phyloP scores from a whole-genome alignment of 2,888 invertebrate genomes.

The Rhopalosiphum nymphaeae region DNA sequence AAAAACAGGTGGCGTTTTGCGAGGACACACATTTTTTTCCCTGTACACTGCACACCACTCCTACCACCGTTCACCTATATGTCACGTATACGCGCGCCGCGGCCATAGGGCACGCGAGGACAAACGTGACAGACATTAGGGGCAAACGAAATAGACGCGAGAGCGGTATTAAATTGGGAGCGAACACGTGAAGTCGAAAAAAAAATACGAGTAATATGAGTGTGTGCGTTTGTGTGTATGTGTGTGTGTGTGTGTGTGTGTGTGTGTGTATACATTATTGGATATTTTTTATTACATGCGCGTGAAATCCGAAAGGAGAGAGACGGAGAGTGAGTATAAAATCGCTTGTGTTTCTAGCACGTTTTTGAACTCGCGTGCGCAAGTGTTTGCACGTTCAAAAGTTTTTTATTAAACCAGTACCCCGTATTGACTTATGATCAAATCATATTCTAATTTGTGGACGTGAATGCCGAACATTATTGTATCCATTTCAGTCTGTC shows the following conservation, averaged over 20 bases:
- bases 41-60: neutral
- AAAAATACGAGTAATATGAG: neutral
- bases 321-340: slow-evolving; percentile 18
- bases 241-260: neutral
- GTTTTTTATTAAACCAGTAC: slow-evolving; percentile 48
- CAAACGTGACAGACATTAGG: slow-evolving; percentile 64
- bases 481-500: neutral
- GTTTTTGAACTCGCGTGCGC: slow-evolving; percentile 49
- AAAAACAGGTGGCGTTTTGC: slow-evolving; percentile 58
- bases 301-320: slow-evolving; percentile 22
- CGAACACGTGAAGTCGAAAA: slow-evolving; percentile 55
- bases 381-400: slow-evolving; percentile 24
- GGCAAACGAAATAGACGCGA: slow-evolving; percentile 53
- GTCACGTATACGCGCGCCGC: neutral
- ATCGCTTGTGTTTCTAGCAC: slow-evolving; percentile 42
- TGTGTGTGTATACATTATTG: slow-evolving; percentile 43
- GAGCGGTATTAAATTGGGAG: slow-evolving; percentile 40
- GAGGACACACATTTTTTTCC: slow-evolving; percentile 54
- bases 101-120: slow-evolving; percentile 53
- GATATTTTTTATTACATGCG: slow-evolving; percentile 42
- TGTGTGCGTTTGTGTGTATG: neutral
- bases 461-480: slow-evolving; percentile 17
- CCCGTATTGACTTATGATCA: slow-evolving; percentile 45
- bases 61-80: neutral
- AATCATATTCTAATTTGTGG: slow-evolving; percentile 58